These are phyloP conservation scores for Perithous albicinctus DNA, from an alignment of 2,888 invertebrate genomes.

Conservation along the genomic window DNA sequence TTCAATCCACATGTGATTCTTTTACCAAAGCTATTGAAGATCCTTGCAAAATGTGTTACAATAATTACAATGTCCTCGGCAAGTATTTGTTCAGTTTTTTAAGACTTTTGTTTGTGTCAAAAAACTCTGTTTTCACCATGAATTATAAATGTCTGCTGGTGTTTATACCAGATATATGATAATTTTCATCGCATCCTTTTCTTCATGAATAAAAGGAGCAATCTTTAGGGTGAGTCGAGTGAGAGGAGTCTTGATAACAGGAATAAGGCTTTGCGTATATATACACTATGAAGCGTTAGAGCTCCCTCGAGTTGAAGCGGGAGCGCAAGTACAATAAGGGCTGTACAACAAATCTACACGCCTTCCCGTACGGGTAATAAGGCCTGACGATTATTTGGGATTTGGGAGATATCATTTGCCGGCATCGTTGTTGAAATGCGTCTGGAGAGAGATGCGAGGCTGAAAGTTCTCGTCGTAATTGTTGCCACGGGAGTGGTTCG, in stretches of 20 bases:
- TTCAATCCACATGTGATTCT: too few species aligned
- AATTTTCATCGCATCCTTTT: too few species aligned
- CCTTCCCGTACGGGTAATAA: conserved; percentile 61
- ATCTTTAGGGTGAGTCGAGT: conserved; percentile 15
- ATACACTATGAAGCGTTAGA: background rate
- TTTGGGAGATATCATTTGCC: conserved; percentile 65
- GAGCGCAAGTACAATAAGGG: conserved; percentile 48
- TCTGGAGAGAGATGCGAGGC: conserved; percentile 22
- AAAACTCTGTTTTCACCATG: too few species aligned
- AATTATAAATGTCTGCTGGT: too few species aligned
- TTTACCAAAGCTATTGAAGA: too few species aligned
- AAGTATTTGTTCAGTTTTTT: too few species aligned
- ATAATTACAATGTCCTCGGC: too few species aligned
- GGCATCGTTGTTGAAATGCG: conserved; percentile 41
- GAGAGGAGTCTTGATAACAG: conserved; percentile 7
- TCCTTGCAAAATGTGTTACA: too few species aligned
- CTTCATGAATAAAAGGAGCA: background rate
- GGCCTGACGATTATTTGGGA: conserved; percentile 66
- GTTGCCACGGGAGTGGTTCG: conserved; percentile 62
- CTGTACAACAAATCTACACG: conserved; percentile 55
- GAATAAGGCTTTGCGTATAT: background rate
- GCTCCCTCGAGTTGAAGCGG: conserved; percentile 19
- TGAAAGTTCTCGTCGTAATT: conserved; percentile 63
- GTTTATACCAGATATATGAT: too few species aligned
- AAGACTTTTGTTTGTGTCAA: too few species aligned